These are phyloP conservation scores for Corythucha ciliata DNA, from an alignment of 2,888 invertebrate species.

Conservation along the genomic window DNA sequence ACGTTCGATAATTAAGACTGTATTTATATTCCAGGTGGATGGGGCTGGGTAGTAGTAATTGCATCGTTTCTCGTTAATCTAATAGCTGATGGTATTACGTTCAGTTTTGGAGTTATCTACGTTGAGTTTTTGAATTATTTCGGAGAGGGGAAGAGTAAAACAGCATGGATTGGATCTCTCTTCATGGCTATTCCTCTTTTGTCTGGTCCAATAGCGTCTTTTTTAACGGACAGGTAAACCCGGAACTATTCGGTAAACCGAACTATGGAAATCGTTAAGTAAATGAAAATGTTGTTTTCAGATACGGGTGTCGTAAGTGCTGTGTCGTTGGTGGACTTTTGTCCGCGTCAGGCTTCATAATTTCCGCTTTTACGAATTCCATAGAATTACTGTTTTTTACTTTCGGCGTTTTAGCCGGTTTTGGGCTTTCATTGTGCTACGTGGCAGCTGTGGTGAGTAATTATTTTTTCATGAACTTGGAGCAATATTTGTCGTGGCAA, in stretches of 20 bases:
- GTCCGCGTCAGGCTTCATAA: slow-evolving; percentile 64
- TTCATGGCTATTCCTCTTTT: slow-evolving; percentile 86
- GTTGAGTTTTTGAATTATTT: slow-evolving; percentile 78
- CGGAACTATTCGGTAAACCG: no score
- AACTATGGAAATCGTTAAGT: no score
- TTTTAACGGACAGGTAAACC: slow-evolving; percentile 62
- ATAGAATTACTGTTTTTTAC: slow-evolving; percentile 70
- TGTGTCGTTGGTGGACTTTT: slow-evolving; percentile 69
- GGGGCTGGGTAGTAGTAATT: slow-evolving; percentile 87
- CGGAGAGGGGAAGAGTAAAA: slow-evolving; percentile 72
- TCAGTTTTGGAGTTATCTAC: slow-evolving; percentile 84
- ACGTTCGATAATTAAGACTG: no score
- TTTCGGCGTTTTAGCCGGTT: slow-evolving; percentile 73
- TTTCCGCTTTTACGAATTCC: slow-evolving; percentile 64
- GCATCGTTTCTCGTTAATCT: slow-evolving; percentile 82
- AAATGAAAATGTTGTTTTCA: background rate
- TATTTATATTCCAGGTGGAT: no score
- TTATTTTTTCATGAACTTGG: no score
- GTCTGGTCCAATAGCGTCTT: slow-evolving; percentile 75
- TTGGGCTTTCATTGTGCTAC: slow-evolving; percentile 76
- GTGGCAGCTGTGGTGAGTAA: slow-evolving; percentile 88
- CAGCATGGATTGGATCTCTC: slow-evolving; percentile 81
- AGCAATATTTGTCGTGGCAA: no score
- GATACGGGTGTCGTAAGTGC: slow-evolving; percentile 64
- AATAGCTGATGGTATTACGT: slow-evolving; percentile 85